These are phyloP conservation scores for human DNA, from an alignment of 2,113 vertebrate species.

Conservation along the genomic window DNA sequence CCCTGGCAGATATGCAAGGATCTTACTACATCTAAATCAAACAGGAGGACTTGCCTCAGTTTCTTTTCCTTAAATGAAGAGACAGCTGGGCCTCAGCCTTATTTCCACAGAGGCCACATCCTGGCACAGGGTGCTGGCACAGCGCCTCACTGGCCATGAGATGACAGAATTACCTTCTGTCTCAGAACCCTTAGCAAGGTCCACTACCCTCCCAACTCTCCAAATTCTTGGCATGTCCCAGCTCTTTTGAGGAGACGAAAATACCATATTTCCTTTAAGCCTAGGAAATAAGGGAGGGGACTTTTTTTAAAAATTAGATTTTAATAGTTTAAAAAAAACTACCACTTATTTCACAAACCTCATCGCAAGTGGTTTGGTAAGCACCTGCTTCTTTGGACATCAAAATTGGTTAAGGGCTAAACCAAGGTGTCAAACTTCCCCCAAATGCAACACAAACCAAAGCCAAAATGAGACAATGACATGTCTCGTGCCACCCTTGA, in stretches of 20 bases:
- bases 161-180: slow-evolving; percentile 37
- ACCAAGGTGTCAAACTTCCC: not conserved
- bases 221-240: slow-evolving; percentile 22
- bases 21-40: not conserved
- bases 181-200: slow-evolving; percentile 8
- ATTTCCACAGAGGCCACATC: not conserved
- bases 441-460: not conserved
- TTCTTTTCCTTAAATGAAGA: not conserved
- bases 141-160: slow-evolving; percentile 17
- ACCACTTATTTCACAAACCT: slow-evolving; percentile 16
- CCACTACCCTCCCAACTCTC: not conserved
- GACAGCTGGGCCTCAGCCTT: not conserved
- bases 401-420: slow-evolving; percentile 41
- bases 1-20: not conserved
- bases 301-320: not conserved
- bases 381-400: not conserved
- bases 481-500: not conserved
- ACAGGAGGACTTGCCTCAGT: not conserved
- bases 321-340: not conserved
- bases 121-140: not conserved
- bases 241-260: slow-evolving; percentile 9
- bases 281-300: not conserved
- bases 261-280: not conserved
- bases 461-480: slow-evolving; percentile 10
- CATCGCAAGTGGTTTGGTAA: not conserved